phyloP scores from a whole-genome alignment of 2,113 vertebrate species.

The Macrotus californicus region DNA sequence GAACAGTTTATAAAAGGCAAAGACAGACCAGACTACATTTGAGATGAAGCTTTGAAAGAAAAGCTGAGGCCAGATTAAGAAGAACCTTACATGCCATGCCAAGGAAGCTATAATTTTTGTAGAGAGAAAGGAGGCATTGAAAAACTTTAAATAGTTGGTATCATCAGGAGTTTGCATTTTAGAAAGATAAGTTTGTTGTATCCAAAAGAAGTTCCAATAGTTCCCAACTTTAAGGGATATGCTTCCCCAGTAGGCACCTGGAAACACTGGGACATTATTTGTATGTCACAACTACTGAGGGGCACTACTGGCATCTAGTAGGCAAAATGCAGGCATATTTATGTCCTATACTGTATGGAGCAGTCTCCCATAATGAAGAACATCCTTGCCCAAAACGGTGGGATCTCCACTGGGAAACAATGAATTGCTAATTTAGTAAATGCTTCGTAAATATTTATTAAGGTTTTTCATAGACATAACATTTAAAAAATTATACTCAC shows the following conservation, averaged over 20 bases:
- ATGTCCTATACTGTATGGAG: neutral
- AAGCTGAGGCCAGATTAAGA: neutral
- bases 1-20: neutral
- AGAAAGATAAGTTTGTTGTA: neutral
- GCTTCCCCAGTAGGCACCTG: neutral
- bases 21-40: neutral
- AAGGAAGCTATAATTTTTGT: neutral
- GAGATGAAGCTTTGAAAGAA: neutral
- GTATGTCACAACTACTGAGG: neutral
- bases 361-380: neutral
- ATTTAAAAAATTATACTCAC: neutral
- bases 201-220: neutral
- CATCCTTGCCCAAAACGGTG: neutral
- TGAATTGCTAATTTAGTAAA: neutral
- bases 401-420: neutral
- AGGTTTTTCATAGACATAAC: neutral
- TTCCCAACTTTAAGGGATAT: neutral
- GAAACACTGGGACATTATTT: neutral
- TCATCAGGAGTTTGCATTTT: neutral
- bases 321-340: neutral
- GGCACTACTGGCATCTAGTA: neutral
- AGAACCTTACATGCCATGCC: neutral
- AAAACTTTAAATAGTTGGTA: neutral
- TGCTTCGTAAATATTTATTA: neutral
- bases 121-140: neutral